These are phyloP conservation scores for Brachionus koreanus DNA, from an alignment of 1,140 invertebrate species.

Conservation along the genomic window DNA sequence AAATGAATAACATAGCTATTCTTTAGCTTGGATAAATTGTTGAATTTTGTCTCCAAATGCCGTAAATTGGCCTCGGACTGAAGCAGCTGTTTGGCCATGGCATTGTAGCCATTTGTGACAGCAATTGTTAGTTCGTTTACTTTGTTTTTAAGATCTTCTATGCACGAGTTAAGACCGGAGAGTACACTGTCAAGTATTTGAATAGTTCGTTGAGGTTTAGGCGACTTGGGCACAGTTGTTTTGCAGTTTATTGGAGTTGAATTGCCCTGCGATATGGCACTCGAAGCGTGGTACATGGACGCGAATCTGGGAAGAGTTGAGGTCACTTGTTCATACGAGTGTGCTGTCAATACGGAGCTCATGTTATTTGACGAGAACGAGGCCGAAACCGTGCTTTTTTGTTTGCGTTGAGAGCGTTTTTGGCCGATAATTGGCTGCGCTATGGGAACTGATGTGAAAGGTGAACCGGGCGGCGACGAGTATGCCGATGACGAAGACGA, in stretches of 20 bases:
- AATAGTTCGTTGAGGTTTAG: conserved; percentile 4
- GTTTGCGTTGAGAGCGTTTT: not conserved
- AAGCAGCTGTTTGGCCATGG: conserved; percentile 34
- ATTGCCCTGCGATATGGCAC: not conserved
- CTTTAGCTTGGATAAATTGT: not conserved
- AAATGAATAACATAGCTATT: conserved; percentile 33
- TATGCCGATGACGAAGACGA: conserved; percentile 11
- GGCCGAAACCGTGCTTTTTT: not conserved
- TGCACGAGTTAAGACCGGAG: conserved; percentile 8
- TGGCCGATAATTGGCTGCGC: not conserved
- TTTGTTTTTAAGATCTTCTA: conserved; percentile 17
- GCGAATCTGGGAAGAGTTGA: not conserved
- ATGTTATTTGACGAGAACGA: conserved; percentile 17
- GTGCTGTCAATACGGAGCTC: not conserved
- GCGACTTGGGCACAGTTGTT: conserved; percentile 26
- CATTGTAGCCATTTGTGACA: conserved; percentile 39
- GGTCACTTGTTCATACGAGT: conserved; percentile 22
- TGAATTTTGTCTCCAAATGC: not conserved
- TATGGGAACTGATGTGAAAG: not conserved
- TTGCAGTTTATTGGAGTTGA: not conserved
- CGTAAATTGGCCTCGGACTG: conserved; percentile 32
- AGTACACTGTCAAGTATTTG: conserved; percentile 15
- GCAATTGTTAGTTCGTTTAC: not conserved
- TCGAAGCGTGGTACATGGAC: not conserved
- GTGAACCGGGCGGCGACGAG: conserved; percentile 16